These are phyloP conservation scores for Oxyscelio sp. DNA, from an alignment of 2,888 invertebrate genomes.

Conservation along the genomic window DNA sequence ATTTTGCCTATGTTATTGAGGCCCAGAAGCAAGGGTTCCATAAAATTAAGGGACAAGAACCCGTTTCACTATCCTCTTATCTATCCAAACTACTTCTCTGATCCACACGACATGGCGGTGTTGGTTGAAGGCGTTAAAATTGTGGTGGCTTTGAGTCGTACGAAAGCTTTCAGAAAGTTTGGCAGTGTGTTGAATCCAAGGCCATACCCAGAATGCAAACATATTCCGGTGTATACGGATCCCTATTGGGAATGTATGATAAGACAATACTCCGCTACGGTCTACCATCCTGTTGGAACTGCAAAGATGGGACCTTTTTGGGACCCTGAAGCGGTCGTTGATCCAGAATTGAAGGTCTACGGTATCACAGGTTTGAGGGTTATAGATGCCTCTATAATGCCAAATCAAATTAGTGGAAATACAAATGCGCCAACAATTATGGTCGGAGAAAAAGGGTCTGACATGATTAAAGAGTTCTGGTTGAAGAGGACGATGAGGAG, in stretches of 20 bases:
- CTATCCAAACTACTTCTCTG: slow-evolving; percentile 96
- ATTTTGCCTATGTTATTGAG: slow-evolving; percentile 96
- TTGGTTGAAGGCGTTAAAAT: slow-evolving; percentile 96
- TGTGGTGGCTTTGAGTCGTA: no score
- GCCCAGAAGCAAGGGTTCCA: slow-evolving; percentile 94
- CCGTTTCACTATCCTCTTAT: slow-evolving; percentile 97
- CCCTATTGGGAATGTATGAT: slow-evolving; percentile 92
- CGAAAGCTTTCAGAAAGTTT: slow-evolving; percentile 88
- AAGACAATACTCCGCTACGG: slow-evolving; percentile 90
- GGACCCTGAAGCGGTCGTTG: slow-evolving; percentile 90
- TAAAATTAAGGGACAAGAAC: slow-evolving; percentile 94
- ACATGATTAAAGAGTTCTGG: slow-evolving; percentile 96
- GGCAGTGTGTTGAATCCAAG: slow-evolving; percentile 87
- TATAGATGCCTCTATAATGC: slow-evolving; percentile 96
- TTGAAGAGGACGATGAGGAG: slow-evolving; percentile 89
- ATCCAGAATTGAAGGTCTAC: slow-evolving; percentile 89
- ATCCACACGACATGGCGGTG: slow-evolving; percentile 94
- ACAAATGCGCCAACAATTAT: slow-evolving; percentile 96
- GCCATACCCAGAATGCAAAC: slow-evolving; percentile 90
- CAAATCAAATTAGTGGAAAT: slow-evolving; percentile 95
- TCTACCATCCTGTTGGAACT: slow-evolving; percentile 91
- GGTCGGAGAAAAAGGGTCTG: slow-evolving; percentile 96
- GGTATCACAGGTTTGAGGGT: slow-evolving; percentile 92
- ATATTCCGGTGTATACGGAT: slow-evolving; percentile 89
- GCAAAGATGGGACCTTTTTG: slow-evolving; percentile 90